Evolutionary conservation across 1,140 invertebrate species (phyloP), one percentile per base, ranked within the genome.

Genomic region (Pararge aegeria): DNA sequence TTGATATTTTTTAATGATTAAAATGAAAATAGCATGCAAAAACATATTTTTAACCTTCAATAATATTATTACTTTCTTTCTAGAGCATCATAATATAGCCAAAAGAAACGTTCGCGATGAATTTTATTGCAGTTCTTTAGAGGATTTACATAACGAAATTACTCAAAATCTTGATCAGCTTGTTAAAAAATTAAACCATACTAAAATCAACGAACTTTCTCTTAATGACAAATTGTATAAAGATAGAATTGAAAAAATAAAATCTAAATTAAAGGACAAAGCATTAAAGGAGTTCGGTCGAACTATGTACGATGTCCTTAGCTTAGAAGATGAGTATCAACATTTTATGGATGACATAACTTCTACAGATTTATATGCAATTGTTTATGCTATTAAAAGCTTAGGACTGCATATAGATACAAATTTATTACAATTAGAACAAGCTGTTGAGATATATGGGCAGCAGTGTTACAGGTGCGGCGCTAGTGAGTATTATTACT

Each of bases 281-380:
- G 71, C 68, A n/a, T 29, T 78, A 34, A 56, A 68, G 18, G n/a
- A 59, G 18, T 78, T 75, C 52, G 73, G 71, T 15, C 46, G 42
- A 7, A 66, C 64, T 15, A 72, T 78, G 66, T 76, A 73, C n/a
- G 66, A 78, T 44, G 60, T 78, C 46, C 65, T 80, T 42, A 50
- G 37, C 52, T 56, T 80, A n/a, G 64, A 76, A 63, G 75, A 78
- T 42, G 64, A 78, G 15, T 80, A 76, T 56, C 62, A 69, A 60
- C 66, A 75, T 50, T 71, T 66, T 56, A 46, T 53, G 9, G 19
- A 68, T 18, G 42, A 73, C 21, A 24, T 73, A 48, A 49, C 55
- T 20, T 15, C 18, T 19, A 46, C 38, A 10, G 55, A 66, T 19
- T 3, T 54, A 40, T 10, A 56, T 19, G 49, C 38, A 27, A 46